Conservation (phyloP, 2,113 vertebrate species). For the Geothlypis trichas region DNA sequence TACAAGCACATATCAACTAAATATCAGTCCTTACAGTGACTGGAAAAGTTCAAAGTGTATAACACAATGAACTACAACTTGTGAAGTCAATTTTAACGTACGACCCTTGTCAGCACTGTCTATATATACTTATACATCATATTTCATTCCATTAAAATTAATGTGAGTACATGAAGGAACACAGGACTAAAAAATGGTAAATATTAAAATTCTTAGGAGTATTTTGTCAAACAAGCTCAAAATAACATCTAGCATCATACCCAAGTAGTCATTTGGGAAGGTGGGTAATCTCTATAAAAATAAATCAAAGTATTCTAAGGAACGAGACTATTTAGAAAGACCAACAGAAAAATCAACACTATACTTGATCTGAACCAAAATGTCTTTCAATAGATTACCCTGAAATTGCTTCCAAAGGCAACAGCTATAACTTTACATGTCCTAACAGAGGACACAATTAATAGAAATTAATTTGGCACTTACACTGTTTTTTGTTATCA, state of each 20-base stretch:
- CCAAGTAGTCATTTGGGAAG: neutral
- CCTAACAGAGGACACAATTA: neutral
- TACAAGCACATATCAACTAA: neutral
- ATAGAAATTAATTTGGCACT: neutral
- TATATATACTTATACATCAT: neutral
- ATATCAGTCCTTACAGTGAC: neutral
- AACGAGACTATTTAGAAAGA: neutral
- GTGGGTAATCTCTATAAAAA: neutral
- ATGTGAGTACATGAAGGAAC: neutral
- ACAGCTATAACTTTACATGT: neutral
- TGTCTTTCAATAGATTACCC: neutral
- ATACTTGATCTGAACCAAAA: neutral
- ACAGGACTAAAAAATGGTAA: neutral
- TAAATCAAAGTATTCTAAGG: neutral
- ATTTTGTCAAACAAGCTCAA: neutral
- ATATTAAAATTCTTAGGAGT: neutral
- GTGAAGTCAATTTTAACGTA: neutral
- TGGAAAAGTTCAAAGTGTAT: neutral
- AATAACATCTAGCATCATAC: neutral
- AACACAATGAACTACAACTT: neutral
- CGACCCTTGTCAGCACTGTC: neutral
- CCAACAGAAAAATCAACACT: neutral
- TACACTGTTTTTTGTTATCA: neutral
- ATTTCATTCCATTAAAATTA: neutral
- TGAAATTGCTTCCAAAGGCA: neutral